phyloP scores from a whole-genome alignment of 1,140 invertebrate genomes.

The Listronotus oregonensis region DNA sequence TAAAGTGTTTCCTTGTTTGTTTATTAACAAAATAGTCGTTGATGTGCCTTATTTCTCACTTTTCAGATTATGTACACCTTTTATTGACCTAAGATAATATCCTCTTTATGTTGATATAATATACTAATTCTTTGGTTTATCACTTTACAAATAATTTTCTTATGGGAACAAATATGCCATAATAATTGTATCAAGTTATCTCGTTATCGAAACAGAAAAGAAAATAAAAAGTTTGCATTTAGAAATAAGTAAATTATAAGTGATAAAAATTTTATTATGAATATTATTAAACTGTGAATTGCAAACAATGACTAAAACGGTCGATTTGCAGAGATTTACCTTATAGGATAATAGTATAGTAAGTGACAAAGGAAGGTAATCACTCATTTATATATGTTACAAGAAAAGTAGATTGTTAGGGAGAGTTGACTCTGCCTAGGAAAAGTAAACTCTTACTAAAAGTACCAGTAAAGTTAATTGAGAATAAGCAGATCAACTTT shows the following conservation, averaged over 20 bases:
- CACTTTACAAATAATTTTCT: slow-evolving; percentile 29
- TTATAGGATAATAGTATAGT: too few relatives aligned
- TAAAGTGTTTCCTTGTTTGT: slow-evolving; percentile 37
- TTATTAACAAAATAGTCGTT: slow-evolving; percentile 33
- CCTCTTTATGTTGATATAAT: slow-evolving; percentile 38
- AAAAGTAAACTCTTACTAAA: too few relatives aligned
- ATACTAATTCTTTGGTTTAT: slow-evolving; percentile 36
- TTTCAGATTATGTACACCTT: slow-evolving; percentile 38
- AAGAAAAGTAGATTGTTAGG: too few relatives aligned
- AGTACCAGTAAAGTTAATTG: too few relatives aligned
- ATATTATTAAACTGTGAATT: too few relatives aligned
- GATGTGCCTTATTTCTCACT: slow-evolving; percentile 28
- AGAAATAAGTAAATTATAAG: background rate
- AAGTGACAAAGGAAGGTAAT: too few relatives aligned
- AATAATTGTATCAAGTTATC: slow-evolving; percentile 4
- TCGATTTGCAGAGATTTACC: too few relatives aligned
- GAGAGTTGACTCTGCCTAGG: too few relatives aligned
- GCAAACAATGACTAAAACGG: too few relatives aligned
- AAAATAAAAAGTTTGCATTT: slow-evolving; percentile 1
- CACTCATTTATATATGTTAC: too few relatives aligned
- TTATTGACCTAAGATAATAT: slow-evolving; percentile 38
- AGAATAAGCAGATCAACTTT: too few relatives aligned
- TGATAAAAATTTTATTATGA: too few relatives aligned
- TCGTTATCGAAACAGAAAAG: background rate
- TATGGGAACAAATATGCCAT: slow-evolving; percentile 28